A percentile compares a stretch with the other conserved stretches of the same genome.
phyloP scores from a whole-genome alignment of 2,888 invertebrate genomes.

The Phragmatobia fuliginosa region DNA sequence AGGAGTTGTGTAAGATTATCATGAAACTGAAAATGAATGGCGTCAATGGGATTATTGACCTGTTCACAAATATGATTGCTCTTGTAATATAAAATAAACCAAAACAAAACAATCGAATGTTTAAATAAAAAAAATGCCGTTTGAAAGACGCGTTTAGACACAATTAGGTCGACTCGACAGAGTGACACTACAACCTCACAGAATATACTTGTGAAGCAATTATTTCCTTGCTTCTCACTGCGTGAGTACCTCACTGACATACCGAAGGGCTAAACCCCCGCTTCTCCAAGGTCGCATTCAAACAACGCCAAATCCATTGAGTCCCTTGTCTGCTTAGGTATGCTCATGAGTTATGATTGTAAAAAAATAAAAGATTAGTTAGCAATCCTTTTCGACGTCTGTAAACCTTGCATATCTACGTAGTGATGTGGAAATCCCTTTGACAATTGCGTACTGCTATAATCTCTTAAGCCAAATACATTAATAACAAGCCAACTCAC shows the following conservation, averaged over 20 bases:
- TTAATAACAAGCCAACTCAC: slow-evolving; percentile 27
- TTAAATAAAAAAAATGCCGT: too few relatives aligned
- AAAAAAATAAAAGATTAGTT: background rate
- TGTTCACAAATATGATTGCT: background rate
- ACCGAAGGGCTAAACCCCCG: background rate
- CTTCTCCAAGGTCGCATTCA: background rate
- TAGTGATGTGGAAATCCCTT: slow-evolving; percentile 28
- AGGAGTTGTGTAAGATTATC: slow-evolving; percentile 38
- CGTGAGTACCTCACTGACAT: background rate
- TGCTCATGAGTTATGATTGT: too few relatives aligned
- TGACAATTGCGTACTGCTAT: slow-evolving; percentile 34
- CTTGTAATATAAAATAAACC: background rate
- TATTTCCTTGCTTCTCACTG: too few relatives aligned
- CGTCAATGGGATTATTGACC: background rate
- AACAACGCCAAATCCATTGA: background rate
- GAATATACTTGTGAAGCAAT: too few relatives aligned
- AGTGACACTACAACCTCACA: too few relatives aligned
- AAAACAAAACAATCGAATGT: too few relatives aligned
- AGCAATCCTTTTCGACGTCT: slow-evolving; percentile 16
- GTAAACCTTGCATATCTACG: background rate
- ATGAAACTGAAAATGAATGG: background rate
- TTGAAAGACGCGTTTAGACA: too few relatives aligned
- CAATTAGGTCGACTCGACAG: too few relatives aligned
- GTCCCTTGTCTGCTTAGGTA: background rate
- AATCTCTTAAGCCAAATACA: slow-evolving; percentile 20